Evolutionary conservation across 2,797 vertebrate species (phyloP).

Genomic region (Esox lucius): DNA sequence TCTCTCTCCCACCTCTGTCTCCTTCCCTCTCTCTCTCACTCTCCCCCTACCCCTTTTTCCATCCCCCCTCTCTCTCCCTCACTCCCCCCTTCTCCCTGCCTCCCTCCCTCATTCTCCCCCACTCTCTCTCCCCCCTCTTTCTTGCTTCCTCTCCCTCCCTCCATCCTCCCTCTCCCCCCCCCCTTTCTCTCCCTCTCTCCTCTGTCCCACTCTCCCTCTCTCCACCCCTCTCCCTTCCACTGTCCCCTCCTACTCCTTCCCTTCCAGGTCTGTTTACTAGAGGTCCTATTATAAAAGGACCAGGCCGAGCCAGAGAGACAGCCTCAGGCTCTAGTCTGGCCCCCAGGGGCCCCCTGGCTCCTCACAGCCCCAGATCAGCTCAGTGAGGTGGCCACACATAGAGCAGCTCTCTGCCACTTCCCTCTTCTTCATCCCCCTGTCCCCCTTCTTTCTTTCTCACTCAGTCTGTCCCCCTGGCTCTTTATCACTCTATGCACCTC

Average conservation of each 20-base stretch:
- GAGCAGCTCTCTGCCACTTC: constrained; percentile 60
- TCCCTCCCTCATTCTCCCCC: too few relatives aligned
- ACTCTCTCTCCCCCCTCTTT: too few relatives aligned
- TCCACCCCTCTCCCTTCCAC: constrained; percentile 3
- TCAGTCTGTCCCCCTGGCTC: neutral
- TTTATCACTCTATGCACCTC: neutral
- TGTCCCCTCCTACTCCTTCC: constrained; percentile 32
- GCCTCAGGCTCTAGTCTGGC: constrained; percentile 70
- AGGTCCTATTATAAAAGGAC: constrained; percentile 75
- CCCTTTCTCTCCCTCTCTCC: too few relatives aligned
- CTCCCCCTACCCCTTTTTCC: too few relatives aligned
- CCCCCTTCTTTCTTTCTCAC: neutral
- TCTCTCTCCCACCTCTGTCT: constrained; percentile 25
- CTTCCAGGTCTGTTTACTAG: constrained; percentile 63
- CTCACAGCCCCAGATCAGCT: constrained; percentile 68
- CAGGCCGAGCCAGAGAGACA: constrained; percentile 58
- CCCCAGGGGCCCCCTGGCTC: constrained; percentile 57
- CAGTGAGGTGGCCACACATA: constrained; percentile 68
- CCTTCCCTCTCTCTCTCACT: too few relatives aligned
- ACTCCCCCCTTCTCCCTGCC: too few relatives aligned
- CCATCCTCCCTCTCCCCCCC: too few relatives aligned
- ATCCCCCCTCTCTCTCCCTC: too few relatives aligned
- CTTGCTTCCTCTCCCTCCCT: too few relatives aligned
- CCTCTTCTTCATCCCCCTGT: constrained; percentile 52
- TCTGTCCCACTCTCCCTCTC: too few relatives aligned